phyloP scores from a whole-genome alignment of 2,888 invertebrate genomes.

The Rhagium mordax region DNA sequence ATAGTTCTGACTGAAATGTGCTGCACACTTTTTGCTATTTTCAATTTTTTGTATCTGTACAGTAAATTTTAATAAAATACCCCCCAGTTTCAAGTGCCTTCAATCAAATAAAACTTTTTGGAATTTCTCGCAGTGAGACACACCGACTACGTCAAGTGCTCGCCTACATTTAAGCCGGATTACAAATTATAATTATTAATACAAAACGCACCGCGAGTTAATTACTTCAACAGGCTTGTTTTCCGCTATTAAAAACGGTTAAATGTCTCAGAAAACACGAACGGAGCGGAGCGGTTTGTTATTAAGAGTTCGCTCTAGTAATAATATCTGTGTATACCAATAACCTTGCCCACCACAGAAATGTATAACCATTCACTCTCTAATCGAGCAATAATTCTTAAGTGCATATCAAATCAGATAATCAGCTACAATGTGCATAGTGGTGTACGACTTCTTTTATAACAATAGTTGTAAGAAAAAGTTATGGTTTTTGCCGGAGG shows the following conservation, averaged over 20 bases:
- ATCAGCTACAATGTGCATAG: slow-evolving; percentile 12
- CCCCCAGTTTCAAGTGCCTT: background rate
- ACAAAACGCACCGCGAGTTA: slow-evolving; percentile 1
- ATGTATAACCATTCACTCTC: slow-evolving; percentile 26
- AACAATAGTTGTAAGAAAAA: slow-evolving; percentile 6
- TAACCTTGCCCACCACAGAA: slow-evolving; percentile 27
- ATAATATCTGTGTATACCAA: slow-evolving; percentile 10
- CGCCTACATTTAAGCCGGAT: slow-evolving; percentile 3
- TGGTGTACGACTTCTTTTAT: background rate
- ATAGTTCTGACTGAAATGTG: no score
- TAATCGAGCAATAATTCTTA: slow-evolving; percentile 23
- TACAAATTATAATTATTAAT: slow-evolving; percentile 9
- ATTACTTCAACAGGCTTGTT: slow-evolving; percentile 18
- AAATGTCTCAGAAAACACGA: slow-evolving; percentile 26
- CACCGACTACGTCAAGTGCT: background rate
- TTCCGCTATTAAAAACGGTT: slow-evolving; percentile 24
- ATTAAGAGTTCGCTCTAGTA: slow-evolving; percentile 23
- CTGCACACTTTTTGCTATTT: no score
- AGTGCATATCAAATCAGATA: slow-evolving; percentile 23
- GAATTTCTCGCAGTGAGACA: background rate
- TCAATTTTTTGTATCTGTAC: background rate
- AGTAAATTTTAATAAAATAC: background rate
- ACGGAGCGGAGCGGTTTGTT: slow-evolving; percentile 11
- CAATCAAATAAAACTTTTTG: background rate
- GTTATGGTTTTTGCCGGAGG: background rate